Evolutionary conservation across 2,797 vertebrate species (phyloP).

Genomic region (Rhincodon typus): DNA sequence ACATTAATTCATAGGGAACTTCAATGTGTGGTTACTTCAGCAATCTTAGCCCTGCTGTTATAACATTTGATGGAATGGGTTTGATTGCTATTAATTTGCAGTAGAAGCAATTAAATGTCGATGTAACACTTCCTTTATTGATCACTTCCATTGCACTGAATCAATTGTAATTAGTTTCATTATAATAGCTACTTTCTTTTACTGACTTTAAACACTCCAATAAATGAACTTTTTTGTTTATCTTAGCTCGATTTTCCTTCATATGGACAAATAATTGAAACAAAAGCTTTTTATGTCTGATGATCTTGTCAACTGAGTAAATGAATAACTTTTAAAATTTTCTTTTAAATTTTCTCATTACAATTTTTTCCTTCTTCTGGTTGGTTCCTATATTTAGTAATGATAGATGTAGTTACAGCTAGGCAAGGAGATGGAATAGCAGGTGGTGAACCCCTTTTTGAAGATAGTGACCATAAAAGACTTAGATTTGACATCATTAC

Average conservation of each 20-base stretch:
- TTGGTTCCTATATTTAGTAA: neutral
- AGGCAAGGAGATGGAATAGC: neutral
- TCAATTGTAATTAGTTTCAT: neutral
- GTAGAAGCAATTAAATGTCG: neutral
- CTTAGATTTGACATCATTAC: too few species aligned
- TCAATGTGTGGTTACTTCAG: neutral
- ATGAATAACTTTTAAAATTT: neutral
- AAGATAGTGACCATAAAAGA: too few species aligned
- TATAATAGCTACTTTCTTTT: neutral
- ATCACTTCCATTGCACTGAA: conserved; percentile 7
- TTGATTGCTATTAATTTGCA: neutral
- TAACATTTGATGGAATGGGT: neutral
- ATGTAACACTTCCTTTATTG: neutral
- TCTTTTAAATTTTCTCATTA: neutral
- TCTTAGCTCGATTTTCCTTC: neutral
- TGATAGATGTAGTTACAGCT: neutral
- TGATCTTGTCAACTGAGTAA: neutral
- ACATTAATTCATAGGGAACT: neutral
- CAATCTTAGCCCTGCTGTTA: neutral
- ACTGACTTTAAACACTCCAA: conserved; percentile 14
- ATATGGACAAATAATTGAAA: neutral
- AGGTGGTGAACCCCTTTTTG: too few species aligned
- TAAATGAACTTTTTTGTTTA: neutral
- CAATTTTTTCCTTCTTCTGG: neutral
- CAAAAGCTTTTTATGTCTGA: neutral